Percentiles rank a stretch among this genome's conserved stretches.
phyloP scores from a whole-genome alignment of 2,888 invertebrate species.

The Bombylius major region DNA sequence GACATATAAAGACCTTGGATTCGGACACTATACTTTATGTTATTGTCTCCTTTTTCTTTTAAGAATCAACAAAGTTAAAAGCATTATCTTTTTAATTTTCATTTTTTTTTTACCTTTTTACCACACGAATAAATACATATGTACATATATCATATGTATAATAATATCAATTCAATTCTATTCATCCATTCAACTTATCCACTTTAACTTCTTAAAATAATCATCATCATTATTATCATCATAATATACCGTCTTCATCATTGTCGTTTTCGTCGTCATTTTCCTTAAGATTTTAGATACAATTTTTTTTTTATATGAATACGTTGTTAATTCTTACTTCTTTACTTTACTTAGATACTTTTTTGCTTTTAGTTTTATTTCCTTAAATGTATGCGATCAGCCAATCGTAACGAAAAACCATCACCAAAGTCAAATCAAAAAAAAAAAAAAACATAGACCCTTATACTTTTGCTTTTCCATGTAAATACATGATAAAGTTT shows the following conservation, averaged over 20 bases:
- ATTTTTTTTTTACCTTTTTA: background rate
- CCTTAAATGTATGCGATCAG: constrained; percentile 11
- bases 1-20: background rate
- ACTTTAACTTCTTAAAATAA: too few relatives aligned
- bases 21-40: background rate
- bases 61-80: background rate
- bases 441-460: too few relatives aligned
- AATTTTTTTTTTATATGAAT: too few relatives aligned
- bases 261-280: too few relatives aligned
- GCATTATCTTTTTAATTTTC: background rate
- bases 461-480: too few relatives aligned
- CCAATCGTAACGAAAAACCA: constrained; percentile 13
- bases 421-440: background rate
- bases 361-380: constrained; percentile 8
- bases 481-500: too few relatives aligned
- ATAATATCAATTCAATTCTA: background rate
- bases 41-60: background rate
- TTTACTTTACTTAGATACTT: too few relatives aligned
- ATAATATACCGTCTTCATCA: too few relatives aligned
- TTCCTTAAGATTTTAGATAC: too few relatives aligned
- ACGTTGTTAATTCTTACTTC: too few relatives aligned
- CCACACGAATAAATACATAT: background rate
- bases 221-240: too few relatives aligned
- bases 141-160: background rate
- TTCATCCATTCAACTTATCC: too few relatives aligned